Evolutionary conservation across 2,888 invertebrate genomes (phyloP), one percentile per base, ranked within the genome.

Genomic region (Pinctada fucata): DNA sequence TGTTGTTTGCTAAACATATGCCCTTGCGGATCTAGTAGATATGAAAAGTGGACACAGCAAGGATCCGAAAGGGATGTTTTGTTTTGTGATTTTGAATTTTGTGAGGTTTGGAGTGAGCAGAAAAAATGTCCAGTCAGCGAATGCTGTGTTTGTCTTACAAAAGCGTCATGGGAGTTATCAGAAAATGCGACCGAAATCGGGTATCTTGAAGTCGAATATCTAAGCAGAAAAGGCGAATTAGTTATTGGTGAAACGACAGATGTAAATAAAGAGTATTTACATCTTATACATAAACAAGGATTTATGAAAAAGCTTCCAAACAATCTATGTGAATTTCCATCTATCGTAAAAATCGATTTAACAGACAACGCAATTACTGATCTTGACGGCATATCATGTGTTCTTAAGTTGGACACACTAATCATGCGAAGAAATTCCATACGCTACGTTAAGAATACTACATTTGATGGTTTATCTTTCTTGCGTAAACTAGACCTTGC

Each of bases 271-370:
- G 10, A 48, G 1, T 5, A 5, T 49, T 13, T 49, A n/a, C 5
- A 5, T 65, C 31, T 75, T 16, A 49, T 8, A 3, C 75, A 75
- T 45, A 45, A 10, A 0, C 4, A 48, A 6, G 75, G 75, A 58
- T 69, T 58, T 63, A 10, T 75, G 2, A 6, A 45, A 2, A 6
- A n/a, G 16, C 1, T 69, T 5, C 75, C 75, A 8, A 48, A 2
- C 3, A 75, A 75, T 69, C 4, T 75, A 48, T 75, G 75, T 16
- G 45, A 68, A 47, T 75, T 75, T 63, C 2, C 2, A 13, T 68
- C 52, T 2, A 68, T 68, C 2, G 48, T 68, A 0, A 47, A 65
- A 63, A 69, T 75, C 3, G 66, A 75, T 8, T 47, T 75, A 10
- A 3, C 16, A 6, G 3, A 69, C 6, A 75, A 75, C 58, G 3